Evolutionary conservation across 2,888 invertebrate genomes (phyloP).

Genomic region (Drosophila emarginata): DNA sequence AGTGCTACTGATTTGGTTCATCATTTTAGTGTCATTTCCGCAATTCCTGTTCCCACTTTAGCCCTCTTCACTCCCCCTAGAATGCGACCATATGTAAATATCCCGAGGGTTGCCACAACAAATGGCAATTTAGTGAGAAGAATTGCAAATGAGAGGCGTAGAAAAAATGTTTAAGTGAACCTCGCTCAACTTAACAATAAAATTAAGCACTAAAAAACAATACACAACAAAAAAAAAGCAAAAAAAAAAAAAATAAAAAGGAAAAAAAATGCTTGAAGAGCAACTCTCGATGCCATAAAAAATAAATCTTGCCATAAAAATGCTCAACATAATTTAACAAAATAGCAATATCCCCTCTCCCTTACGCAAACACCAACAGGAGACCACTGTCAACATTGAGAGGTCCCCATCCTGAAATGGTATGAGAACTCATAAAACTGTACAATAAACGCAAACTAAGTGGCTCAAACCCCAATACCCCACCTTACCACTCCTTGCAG

Average conservation of each 20-base stretch:
- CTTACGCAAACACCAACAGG: slow-evolving; percentile 27
- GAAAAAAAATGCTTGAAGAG: slow-evolving; percentile 12
- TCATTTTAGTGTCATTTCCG: slow-evolving; percentile 64
- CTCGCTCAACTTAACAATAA: slow-evolving; percentile 26
- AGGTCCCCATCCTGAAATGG: background rate
- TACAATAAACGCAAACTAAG: slow-evolving; percentile 72
- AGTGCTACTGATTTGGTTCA: slow-evolving; percentile 73
- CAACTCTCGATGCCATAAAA: slow-evolving; percentile 61
- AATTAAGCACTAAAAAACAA: slow-evolving; percentile 35
- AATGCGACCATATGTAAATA: slow-evolving; percentile 42
- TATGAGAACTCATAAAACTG: slow-evolving; percentile 33
- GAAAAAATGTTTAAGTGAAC: background rate
- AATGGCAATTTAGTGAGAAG: slow-evolving; percentile 7
- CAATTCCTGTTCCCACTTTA: slow-evolving; percentile 23
- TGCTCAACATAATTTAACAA: slow-evolving; percentile 74
- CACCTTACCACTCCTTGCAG: background rate
- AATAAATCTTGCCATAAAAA: slow-evolving; percentile 72
- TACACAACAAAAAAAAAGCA: slow-evolving; percentile 9
- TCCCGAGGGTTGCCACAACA: slow-evolving; percentile 45
- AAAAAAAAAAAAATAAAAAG: background rate
- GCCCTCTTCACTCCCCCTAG: no score
- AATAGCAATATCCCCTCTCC: slow-evolving; percentile 61
- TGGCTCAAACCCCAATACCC: slow-evolving; percentile 27
- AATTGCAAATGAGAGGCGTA: background rate
- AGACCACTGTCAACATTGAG: background rate